Evolutionary conservation across 2,888 invertebrate genomes (phyloP).

Genomic region (Anthophora plumipes): DNA sequence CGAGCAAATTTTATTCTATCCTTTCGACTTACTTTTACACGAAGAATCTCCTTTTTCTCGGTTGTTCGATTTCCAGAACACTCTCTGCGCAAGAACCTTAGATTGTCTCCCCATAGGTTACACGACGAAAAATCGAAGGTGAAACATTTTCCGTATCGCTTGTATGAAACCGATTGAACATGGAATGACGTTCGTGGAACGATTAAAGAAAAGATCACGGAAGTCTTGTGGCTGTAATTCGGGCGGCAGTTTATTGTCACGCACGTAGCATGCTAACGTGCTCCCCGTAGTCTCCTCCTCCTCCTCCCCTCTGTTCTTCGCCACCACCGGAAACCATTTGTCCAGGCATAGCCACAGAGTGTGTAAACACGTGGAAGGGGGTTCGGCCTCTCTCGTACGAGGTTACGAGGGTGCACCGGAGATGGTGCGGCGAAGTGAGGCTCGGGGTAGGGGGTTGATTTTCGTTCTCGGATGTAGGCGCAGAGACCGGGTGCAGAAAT

Average conservation of each 20-base stretch:
- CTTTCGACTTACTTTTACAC: too few relatives aligned
- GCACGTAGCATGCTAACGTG: constrained; percentile 37
- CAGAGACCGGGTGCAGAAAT: constrained; percentile 77
- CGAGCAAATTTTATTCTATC: too few relatives aligned
- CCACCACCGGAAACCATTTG: constrained; percentile 68
- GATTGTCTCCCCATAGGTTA: background rate
- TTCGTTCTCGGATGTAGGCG: constrained; percentile 76
- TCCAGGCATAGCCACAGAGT: constrained; percentile 69
- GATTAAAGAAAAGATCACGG: constrained; percentile 23
- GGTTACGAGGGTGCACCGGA: constrained; percentile 67
- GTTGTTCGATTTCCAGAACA: too few relatives aligned
- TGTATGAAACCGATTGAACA: background rate
- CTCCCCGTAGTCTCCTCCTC: background rate
- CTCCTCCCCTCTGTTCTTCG: background rate
- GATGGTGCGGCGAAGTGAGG: constrained; percentile 41
- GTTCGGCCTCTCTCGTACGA: constrained; percentile 56
- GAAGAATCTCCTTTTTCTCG: too few relatives aligned
- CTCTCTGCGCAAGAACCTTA: background rate
- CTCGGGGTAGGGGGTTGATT: constrained; percentile 73
- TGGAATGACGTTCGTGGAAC: background rate
- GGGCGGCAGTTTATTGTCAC: constrained; percentile 63
- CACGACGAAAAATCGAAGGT: background rate
- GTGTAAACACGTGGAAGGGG: constrained; percentile 70
- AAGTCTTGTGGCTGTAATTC: constrained; percentile 40
- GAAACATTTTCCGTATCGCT: background rate